Evolutionary conservation across 2,797 vertebrate species (phyloP).

Genomic region (Pseudomugil tenellus): DNA sequence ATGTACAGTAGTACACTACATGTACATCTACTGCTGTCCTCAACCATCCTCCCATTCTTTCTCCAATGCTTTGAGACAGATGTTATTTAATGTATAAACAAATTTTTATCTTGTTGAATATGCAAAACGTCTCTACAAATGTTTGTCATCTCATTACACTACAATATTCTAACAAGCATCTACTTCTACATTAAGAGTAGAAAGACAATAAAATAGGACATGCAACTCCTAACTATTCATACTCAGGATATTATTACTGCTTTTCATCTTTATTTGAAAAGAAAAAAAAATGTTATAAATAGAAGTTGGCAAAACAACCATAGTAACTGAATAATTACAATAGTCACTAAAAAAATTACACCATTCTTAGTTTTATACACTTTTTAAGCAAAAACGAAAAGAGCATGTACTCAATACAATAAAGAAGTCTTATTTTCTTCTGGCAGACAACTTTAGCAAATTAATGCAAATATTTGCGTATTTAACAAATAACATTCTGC

Average conservation of each 20-base stretch:
- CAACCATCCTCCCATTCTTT: constrained; percentile 25
- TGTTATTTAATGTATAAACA: no score
- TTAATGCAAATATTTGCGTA: background rate
- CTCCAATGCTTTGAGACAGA: constrained; percentile 14
- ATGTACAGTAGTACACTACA: no score
- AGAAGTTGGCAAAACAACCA: background rate
- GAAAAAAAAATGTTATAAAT: background rate
- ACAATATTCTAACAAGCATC: no score
- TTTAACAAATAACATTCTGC: background rate
- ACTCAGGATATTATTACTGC: no score
- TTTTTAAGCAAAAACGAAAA: background rate
- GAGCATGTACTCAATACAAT: background rate
- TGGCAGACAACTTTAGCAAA: background rate
- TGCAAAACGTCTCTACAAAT: no score
- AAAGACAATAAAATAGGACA: no score
- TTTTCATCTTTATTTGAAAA: no score
- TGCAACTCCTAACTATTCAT: no score
- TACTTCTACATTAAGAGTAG: no score
- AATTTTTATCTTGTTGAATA: no score
- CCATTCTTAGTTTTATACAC: background rate
- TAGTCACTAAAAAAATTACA: background rate
- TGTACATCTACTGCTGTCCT: constrained; percentile 42
- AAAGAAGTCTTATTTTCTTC: background rate
- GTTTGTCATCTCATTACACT: no score
- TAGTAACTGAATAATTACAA: background rate